Base-by-base conservation (phyloP, 2,113 vertebrate species). In the Boleophthalmus pectinirostris region DNA sequence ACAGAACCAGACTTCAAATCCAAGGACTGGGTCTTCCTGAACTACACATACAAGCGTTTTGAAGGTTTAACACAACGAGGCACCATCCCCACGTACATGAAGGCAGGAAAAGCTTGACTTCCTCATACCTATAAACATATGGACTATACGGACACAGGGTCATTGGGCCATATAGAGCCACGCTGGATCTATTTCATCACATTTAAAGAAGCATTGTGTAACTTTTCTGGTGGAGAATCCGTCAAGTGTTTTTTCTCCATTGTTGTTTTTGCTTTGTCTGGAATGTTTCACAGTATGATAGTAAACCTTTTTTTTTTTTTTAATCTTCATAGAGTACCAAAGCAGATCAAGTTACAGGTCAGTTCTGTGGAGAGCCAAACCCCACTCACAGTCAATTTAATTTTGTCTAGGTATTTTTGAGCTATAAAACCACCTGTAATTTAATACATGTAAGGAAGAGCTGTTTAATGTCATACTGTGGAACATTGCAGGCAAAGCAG, bases 21-120 rank as follows among this genome's bases (percentile, higher is more conserved):
- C 68, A 99, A 99, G 95, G 98, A 99, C 93, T 99, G 98, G 97
- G 97, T 99, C 78, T 99, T 99, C 88, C 96, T 99, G 85, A 99
- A 99, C 92, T 99, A 99, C 61, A 99, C 98, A n/a, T 99, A 99
- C 93, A 99, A 99, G 83, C 95, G 98, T 72, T 99, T 99, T 53
- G 98, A 99, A 89, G 98, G 97, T 58, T 90, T 99, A 69, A 99
- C 98, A 0, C 97, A 99, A 85, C 94, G 97, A 49, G 97, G 98
- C 83, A 96, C 96, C 14, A 98, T 99, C 86, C 98, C 97, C 49
- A 95, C 94, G 35, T 98, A 98, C 93, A 97, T 97, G 96, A 98
- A 98, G 91, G 92, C 94, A 0, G 96, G 96, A 77, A 97, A 98
- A 79, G 92, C 96, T 70, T 97, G 94, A 98, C 53, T 79, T 5